These are phyloP conservation scores for Charina bottae DNA, from an alignment of 2,113 vertebrate species.

Conservation along the genomic window DNA sequence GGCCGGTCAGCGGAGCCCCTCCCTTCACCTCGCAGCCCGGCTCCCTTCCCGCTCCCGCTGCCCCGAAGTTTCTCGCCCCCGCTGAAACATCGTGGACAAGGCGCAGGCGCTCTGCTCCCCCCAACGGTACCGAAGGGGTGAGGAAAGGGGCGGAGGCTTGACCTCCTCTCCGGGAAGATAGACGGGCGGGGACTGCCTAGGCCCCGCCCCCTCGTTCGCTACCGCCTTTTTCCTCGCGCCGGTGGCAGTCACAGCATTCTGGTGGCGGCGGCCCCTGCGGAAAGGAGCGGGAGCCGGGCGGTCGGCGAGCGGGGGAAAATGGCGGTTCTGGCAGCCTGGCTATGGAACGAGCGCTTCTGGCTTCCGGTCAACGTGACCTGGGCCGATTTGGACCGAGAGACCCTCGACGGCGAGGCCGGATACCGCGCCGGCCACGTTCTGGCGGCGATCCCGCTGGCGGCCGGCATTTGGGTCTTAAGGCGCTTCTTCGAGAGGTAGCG, in stretches of 20 bases:
- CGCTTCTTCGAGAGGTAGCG: slow-evolving; percentile 92
- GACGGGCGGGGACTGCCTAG: neutral
- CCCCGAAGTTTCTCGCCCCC: neutral
- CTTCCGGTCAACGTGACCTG: slow-evolving; percentile 94
- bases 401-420: slow-evolving; percentile 69
- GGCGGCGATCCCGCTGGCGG: slow-evolving; percentile 84
- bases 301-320: slow-evolving; percentile 47
- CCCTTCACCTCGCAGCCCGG: neutral
- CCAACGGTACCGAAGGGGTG: neutral
- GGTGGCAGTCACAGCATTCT: neutral
- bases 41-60: neutral
- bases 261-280: slow-evolving; percentile 1
- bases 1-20: neutral
- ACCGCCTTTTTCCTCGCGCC: neutral
- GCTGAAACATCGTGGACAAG: neutral
- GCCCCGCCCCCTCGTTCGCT: neutral
- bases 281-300: neutral
- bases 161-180: neutral
- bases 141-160: neutral
- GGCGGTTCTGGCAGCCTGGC: slow-evolving; percentile 78
- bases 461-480: slow-evolving; percentile 85
- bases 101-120: neutral
- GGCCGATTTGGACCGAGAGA: slow-evolving; percentile 86
- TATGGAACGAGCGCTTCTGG: slow-evolving; percentile 97
- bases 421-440: slow-evolving; percentile 78